Evolutionary conservation across 2,113 vertebrate species (phyloP).

Genomic region (Microtus oregoni): DNA sequence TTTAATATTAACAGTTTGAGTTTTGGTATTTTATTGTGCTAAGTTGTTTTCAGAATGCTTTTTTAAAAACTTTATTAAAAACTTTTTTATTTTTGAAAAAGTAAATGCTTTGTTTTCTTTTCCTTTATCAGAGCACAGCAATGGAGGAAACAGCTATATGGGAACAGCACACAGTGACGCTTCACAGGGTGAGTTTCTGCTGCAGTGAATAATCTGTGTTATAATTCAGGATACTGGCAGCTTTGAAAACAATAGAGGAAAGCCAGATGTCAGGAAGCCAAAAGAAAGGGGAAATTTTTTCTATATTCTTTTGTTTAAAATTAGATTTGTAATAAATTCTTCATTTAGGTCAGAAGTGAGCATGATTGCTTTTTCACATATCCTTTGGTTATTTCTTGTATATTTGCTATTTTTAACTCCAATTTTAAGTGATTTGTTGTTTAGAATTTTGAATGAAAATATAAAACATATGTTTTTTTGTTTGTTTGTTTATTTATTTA

Average conservation of each 20-base stretch:
- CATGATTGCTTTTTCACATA: slow-evolving; percentile 64
- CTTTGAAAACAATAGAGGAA: slow-evolving; percentile 91
- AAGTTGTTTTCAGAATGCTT: background rate
- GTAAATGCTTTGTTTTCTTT: slow-evolving; percentile 73
- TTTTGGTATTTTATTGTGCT: slow-evolving; percentile 55
- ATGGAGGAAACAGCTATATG: slow-evolving; percentile 99
- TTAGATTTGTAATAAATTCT: slow-evolving; percentile 83
- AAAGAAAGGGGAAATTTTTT: slow-evolving; percentile 86
- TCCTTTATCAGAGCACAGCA: slow-evolving; percentile 92
- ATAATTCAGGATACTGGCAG: slow-evolving; percentile 90
- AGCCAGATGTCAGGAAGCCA: slow-evolving; percentile 95
- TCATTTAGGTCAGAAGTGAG: slow-evolving; percentile 68
- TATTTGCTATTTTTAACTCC: slow-evolving; percentile 50
- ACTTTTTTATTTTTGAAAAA: slow-evolving; percentile 46
- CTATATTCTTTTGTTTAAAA: slow-evolving; percentile 87
- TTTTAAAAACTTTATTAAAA: background rate
- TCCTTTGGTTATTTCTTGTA: slow-evolving; percentile 48
- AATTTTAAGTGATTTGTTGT: background rate
- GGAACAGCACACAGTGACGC: slow-evolving; percentile 99
- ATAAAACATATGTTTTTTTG: background rate
- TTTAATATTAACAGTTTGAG: background rate
- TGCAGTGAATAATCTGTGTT: slow-evolving; percentile 71
- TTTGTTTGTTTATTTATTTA: too few species aligned
- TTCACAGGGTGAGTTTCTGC: slow-evolving; percentile 95
- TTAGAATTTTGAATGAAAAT: background rate